Evolutionary conservation across 64 coral and sea anemone genomes (phyloP), one percentile per base, ranked within the genome.

Genomic region (Cladopsammia gracilis): DNA sequence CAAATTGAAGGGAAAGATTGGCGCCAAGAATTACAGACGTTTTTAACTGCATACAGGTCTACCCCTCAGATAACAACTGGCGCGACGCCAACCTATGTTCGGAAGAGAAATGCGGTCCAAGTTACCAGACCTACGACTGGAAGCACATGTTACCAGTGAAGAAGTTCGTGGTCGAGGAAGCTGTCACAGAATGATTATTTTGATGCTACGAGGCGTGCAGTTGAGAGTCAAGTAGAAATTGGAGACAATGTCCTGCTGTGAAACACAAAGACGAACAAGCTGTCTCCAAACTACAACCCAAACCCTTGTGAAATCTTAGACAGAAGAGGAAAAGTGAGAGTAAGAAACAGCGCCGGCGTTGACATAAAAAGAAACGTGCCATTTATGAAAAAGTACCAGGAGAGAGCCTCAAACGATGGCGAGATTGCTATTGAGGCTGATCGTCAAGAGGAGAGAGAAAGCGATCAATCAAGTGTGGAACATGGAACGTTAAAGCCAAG

Each of bases 1-100:
- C 47, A 76, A 20, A 76, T 76, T 76, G 49, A 76, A 76, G 48
- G 74, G n/a, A 76, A 76, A 53, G 48, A 76, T 76, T 76, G 48
- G 74, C 74, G 2, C 12, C 74, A 52, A 76, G 9, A 76, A 48
- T n/a, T 76, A 1, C 48, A 54, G 4, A 76, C 15, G 52, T 76
- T 52, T 54, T 14, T 76, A 20, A 76, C 15, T 45, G 62, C 62
- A 19, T 5, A 64, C 15, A 20, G 62, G 62, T 64, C 62, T 19
- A 64, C 13, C n/a, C 62, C 62, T 20, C 62, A 64, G n/a, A 64
- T 64, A 16, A 76, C 74, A 76, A 76, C 74, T 52, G 48, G 74
- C 6, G 74, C n/a, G 42, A 23, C 46, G 52, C 15, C 48, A 76
- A 54, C 48, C 71, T 74, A 74, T 74, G 71, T 48, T 74, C 14